phyloP scores from a whole-genome alignment of 2,888 invertebrate species.

The Lasioglossum zephyrum region DNA sequence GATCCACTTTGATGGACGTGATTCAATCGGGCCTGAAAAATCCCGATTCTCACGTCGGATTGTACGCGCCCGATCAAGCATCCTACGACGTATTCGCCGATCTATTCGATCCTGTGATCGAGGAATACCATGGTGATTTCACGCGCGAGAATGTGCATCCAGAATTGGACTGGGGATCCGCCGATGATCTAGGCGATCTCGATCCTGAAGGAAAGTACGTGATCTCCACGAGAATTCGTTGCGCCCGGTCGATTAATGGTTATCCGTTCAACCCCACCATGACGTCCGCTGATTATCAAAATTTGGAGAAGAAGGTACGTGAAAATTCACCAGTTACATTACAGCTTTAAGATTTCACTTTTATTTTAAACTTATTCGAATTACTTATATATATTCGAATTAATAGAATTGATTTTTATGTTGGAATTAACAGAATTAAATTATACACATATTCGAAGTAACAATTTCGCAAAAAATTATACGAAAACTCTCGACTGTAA shows the following conservation, averaged over 20 bases:
- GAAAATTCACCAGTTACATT: background rate
- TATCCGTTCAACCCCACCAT: slow-evolving; percentile 90
- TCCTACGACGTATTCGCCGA: slow-evolving; percentile 88
- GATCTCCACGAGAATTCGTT: slow-evolving; percentile 88
- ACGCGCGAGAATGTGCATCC: slow-evolving; percentile 87
- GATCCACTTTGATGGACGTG: slow-evolving; percentile 87
- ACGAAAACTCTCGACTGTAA: too few relatives aligned
- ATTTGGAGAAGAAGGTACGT: slow-evolving; percentile 86
- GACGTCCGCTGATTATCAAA: slow-evolving; percentile 87
- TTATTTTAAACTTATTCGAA: too few relatives aligned
- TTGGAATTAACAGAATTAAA: too few relatives aligned
- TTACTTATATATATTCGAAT: too few relatives aligned
- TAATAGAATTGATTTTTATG: too few relatives aligned
- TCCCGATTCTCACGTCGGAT: slow-evolving; percentile 88
- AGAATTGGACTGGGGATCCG: slow-evolving; percentile 87
- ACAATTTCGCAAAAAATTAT: too few relatives aligned
- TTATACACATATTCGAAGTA: too few relatives aligned
- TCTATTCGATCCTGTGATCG: slow-evolving; percentile 89
- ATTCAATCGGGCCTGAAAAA: slow-evolving; percentile 89
- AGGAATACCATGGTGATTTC: slow-evolving; percentile 89
- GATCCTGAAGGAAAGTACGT: slow-evolving; percentile 87
- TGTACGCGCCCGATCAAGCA: slow-evolving; percentile 89
- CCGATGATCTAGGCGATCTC: slow-evolving; percentile 86
- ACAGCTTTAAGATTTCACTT: background rate
- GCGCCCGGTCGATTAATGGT: slow-evolving; percentile 87